These are phyloP conservation scores for Picus viridis DNA, from an alignment of 2,797 vertebrate species.

Conservation along the genomic window DNA sequence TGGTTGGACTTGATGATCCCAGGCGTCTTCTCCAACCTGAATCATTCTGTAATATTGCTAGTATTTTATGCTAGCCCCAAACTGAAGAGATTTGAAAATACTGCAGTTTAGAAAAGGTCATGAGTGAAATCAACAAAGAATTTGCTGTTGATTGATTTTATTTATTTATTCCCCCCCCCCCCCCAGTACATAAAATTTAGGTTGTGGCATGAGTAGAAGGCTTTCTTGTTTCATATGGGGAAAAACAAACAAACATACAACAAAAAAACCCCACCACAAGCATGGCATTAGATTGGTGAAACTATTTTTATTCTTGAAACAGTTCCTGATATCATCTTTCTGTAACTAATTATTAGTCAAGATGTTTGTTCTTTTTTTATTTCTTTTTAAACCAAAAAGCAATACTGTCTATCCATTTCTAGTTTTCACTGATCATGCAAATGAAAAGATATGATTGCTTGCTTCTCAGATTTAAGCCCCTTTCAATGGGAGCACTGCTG, in stretches of 20 bases:
- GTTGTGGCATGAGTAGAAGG: background rate
- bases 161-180: background rate
- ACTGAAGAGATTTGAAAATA: background rate
- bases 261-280: background rate
- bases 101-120: background rate
- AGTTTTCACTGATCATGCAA: background rate
- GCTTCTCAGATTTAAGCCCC: fast-evolving
- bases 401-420: background rate
- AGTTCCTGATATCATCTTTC: background rate
- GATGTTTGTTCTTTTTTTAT: background rate
- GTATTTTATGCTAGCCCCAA: background rate
- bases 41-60: background rate
- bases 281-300: background rate
- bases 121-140: slow-evolving; percentile 20
- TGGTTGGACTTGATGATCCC: too few species aligned
- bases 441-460: background rate
- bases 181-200: slow-evolving; percentile 12
- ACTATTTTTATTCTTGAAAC: slow-evolving; percentile 27
- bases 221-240: background rate
- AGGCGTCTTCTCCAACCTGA: too few species aligned
- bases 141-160: background rate
- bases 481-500: fast-evolving
- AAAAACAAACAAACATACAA: background rate
- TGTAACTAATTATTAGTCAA: slow-evolving; percentile 8
- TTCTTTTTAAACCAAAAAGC: background rate